Percentiles rank a stretch among this genome's conserved stretches.
These are phyloP conservation scores for Mactra quadrangularis DNA, from an alignment of 1,140 invertebrate genomes.

Conservation along the genomic window DNA sequence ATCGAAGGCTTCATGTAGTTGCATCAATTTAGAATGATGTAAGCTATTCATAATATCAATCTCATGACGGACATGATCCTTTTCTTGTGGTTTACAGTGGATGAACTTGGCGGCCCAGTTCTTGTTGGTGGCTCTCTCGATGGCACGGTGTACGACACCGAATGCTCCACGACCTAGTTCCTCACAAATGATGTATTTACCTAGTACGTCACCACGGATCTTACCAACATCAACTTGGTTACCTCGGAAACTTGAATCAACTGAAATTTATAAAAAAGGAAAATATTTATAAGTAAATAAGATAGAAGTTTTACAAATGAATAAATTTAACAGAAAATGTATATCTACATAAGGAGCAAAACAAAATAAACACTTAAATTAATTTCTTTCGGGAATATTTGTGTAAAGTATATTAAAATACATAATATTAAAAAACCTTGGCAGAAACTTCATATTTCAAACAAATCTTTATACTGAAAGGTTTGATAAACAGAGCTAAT, in stretches of 20 bases:
- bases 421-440: too few relatives aligned
- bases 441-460: too few relatives aligned
- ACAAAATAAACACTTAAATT: too few relatives aligned
- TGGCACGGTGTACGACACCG: slow-evolving; percentile 98
- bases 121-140: slow-evolving; percentile 97
- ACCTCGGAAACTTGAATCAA: slow-evolving; percentile 75
- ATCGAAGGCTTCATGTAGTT: slow-evolving; percentile 99
- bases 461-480: too few relatives aligned
- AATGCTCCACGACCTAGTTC: slow-evolving; percentile 91
- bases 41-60: slow-evolving; percentile 99
- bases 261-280: slow-evolving; percentile 53
- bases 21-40: slow-evolving; percentile 98
- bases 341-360: too few relatives aligned
- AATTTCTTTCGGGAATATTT: too few relatives aligned
- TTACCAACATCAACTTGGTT: slow-evolving; percentile 75
- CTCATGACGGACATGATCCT: slow-evolving; percentile 97
- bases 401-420: too few relatives aligned
- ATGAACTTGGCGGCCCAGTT: slow-evolving; percentile 99
- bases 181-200: slow-evolving; percentile 83
- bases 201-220: slow-evolving; percentile 79
- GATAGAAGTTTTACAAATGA: background rate
- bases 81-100: slow-evolving; percentile 96
- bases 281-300: background rate
- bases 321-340: background rate
- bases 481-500: too few relatives aligned